These are phyloP conservation scores for Notodonta ziczac DNA, from an alignment of 2,888 invertebrate genomes.

Conservation along the genomic window DNA sequence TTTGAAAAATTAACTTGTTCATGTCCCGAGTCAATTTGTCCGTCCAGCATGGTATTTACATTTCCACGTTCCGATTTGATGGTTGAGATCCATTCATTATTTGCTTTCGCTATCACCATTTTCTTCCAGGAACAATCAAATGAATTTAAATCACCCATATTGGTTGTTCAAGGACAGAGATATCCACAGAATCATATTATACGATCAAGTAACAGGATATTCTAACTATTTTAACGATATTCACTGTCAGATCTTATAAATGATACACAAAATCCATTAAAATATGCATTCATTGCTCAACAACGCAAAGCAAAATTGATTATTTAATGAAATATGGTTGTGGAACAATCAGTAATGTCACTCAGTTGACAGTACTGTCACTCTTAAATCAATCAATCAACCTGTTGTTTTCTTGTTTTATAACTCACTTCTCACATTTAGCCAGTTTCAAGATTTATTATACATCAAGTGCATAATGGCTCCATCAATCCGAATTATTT, in stretches of 20 bases:
- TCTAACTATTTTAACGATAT: conserved; percentile 13
- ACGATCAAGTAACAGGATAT: conserved; percentile 19
- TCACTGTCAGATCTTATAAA: conserved; percentile 12
- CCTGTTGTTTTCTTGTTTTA: too few relatives aligned
- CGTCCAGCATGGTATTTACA: conserved; percentile 38
- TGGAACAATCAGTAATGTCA: too few relatives aligned
- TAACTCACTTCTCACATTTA: too few relatives aligned
- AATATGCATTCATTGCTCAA: too few relatives aligned
- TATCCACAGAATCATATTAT: conserved; percentile 80
- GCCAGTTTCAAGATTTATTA: too few relatives aligned
- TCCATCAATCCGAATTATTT: too few relatives aligned
- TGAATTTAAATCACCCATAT: conserved; percentile 74
- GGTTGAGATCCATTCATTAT: conserved; percentile 70
- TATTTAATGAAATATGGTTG: too few relatives aligned
- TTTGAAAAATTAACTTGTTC: conserved; percentile 40
- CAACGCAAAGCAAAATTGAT: background rate
- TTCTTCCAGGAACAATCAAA: conserved; percentile 76
- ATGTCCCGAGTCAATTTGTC: conserved; percentile 6
- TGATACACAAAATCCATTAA: background rate
- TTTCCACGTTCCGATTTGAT: conserved; percentile 54
- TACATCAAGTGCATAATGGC: too few relatives aligned
- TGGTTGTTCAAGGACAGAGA: conserved; percentile 76
- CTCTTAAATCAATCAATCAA: too few relatives aligned
- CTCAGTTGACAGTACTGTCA: too few relatives aligned
- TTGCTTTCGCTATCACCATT: conserved; percentile 72